A percentile compares a stretch with the other conserved stretches of the same genome.
These are phyloP conservation scores for Papilio polytes DNA, from an alignment of 1,140 invertebrate genomes.

Conservation along the genomic window DNA sequence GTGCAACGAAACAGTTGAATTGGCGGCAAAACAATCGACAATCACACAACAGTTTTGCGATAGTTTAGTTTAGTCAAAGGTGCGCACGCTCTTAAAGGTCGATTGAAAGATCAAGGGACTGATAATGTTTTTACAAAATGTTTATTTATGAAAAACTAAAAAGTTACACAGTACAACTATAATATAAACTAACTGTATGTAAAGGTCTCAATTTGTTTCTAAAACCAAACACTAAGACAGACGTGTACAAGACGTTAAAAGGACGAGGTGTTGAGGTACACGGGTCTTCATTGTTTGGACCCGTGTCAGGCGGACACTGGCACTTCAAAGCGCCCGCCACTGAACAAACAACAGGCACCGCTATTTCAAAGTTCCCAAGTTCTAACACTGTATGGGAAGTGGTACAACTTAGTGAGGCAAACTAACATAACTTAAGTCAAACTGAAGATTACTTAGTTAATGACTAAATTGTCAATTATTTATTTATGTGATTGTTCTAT, in stretches of 20 bases:
- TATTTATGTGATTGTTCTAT: no score
- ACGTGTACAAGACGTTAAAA: constrained; percentile 65
- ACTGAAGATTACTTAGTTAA: no score
- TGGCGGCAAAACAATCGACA: no score
- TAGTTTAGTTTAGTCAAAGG: no score
- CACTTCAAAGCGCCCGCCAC: constrained; percentile 65
- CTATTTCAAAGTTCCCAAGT: constrained; percentile 48
- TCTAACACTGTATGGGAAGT: neutral
- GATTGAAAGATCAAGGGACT: no score
- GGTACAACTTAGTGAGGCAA: neutral
- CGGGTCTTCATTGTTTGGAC: constrained; percentile 70
- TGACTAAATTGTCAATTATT: no score
- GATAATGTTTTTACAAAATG: no score
- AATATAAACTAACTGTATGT: constrained; percentile 46
- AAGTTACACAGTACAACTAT: no score
- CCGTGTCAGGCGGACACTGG: constrained; percentile 65
- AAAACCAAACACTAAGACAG: constrained; percentile 56
- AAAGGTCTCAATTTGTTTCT: constrained; percentile 56
- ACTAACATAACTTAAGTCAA: neutral
- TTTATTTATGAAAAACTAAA: no score
- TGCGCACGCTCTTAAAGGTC: no score
- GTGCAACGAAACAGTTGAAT: no score
- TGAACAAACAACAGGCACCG: constrained; percentile 66
- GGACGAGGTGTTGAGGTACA: constrained; percentile 65
- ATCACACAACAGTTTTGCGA: no score